Conservation (phyloP, 2,888 invertebrate species). For the Thera britannica region DNA sequence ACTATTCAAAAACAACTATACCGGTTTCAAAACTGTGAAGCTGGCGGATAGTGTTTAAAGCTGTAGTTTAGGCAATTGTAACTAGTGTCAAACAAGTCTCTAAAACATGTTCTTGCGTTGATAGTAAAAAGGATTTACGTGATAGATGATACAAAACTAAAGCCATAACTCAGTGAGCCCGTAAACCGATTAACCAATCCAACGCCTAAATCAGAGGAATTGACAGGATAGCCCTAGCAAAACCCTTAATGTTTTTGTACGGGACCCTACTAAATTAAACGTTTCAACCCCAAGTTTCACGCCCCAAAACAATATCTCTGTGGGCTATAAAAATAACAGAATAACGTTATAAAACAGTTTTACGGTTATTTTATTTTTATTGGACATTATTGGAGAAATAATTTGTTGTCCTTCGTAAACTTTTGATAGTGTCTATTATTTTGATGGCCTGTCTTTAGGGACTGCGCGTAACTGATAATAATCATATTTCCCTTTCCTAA, state of each 20-base stretch:
- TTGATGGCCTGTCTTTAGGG: slow-evolving; percentile 2
- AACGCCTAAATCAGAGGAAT: slow-evolving; percentile 50
- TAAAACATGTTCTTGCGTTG: not conserved
- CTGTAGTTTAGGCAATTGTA: too few species aligned
- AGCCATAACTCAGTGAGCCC: slow-evolving; percentile 33
- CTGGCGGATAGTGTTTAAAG: too few species aligned
- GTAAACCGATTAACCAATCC: slow-evolving; percentile 40
- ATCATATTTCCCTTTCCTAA: not conserved
- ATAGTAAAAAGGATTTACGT: slow-evolving; percentile 44
- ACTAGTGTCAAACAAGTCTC: not conserved
- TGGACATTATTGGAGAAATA: slow-evolving; percentile 32
- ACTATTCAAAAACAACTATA: too few species aligned
- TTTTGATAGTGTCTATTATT: slow-evolving; percentile 19
- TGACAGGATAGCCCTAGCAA: slow-evolving; percentile 48
- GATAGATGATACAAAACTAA: slow-evolving; percentile 34
- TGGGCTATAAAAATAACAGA: slow-evolving; percentile 43
- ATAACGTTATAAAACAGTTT: slow-evolving; percentile 53
- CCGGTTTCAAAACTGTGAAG: too few species aligned
- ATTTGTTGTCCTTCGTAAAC: slow-evolving; percentile 20
- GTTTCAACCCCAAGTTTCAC: slow-evolving; percentile 49
- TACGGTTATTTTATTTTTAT: slow-evolving; percentile 46
- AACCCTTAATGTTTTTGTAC: slow-evolving; percentile 54
- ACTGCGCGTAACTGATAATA: not conserved
- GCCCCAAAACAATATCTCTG: slow-evolving; percentile 61
- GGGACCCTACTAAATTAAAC: slow-evolving; percentile 49